Percentiles rank a stretch among this genome's conserved stretches.
Conservation (phyloP, 2,888 invertebrate species). For the Hypena proboscidalis region DNA sequence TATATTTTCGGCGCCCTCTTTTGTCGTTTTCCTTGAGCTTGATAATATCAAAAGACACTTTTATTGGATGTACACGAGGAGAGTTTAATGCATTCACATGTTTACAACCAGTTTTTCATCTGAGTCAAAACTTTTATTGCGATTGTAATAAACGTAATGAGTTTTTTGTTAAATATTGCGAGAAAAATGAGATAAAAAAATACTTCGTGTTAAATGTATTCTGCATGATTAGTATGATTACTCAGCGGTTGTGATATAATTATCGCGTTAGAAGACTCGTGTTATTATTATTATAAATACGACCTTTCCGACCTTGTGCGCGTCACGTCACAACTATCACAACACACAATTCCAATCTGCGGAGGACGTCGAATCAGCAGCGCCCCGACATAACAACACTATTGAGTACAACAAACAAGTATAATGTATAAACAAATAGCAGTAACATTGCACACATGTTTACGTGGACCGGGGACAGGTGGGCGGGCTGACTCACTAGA, state of each 20-base stretch:
- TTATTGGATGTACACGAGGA: conserved; percentile 15
- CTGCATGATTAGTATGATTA: no score
- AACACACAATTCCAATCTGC: conserved; percentile 1
- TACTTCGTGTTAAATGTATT: no score
- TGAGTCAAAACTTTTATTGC: conserved; percentile 1
- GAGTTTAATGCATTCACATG: conserved; percentile 4
- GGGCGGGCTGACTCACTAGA: conserved; percentile 53
- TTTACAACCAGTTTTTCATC: conserved; percentile 6
- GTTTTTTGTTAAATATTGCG: not conserved
- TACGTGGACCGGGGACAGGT: conserved; percentile 44
- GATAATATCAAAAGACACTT: conserved; percentile 19
- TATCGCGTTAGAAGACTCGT: no score
- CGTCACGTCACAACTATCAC: conserved; percentile 1
- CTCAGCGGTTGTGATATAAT: no score
- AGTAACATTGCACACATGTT: conserved; percentile 17
- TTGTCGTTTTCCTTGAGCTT: conserved; percentile 39
- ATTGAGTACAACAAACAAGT: conserved; percentile 4
- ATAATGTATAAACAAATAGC: conserved; percentile 6
- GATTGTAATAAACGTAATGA: not conserved
- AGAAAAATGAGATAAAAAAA: no score
- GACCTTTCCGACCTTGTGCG: conserved; percentile 4
- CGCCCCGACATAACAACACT: conserved; percentile 4
- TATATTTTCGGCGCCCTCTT: conserved; percentile 46
- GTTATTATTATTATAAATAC: not conserved
- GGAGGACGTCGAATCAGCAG: conserved; percentile 2